Conservation (phyloP, 1,140 invertebrate genomes). For the Drosophila miranda region DNA sequence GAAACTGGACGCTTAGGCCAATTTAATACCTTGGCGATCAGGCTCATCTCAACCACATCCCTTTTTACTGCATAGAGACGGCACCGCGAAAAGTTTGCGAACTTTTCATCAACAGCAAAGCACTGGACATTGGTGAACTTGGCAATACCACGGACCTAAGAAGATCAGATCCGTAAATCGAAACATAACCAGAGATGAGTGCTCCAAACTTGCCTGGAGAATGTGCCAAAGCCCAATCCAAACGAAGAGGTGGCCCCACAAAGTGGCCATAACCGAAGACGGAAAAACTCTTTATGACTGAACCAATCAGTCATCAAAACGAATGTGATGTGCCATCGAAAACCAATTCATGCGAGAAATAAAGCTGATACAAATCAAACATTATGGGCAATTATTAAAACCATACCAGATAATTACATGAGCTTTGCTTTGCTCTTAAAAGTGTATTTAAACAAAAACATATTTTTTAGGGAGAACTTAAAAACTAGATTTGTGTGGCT, state of each 20-base stretch:
- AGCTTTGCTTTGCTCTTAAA: conserved; percentile 14
- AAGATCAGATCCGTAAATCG: background rate
- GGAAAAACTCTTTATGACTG: conserved; percentile 22
- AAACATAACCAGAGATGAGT: background rate
- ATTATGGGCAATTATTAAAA: conserved; percentile 37
- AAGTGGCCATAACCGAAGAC: conserved; percentile 27
- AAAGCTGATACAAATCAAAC: conserved; percentile 22
- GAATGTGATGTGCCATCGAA: conserved; percentile 5
- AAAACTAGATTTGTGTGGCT: conserved; percentile 28
- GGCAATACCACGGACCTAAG: conserved; percentile 48
- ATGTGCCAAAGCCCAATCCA: conserved; percentile 35
- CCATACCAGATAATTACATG: conserved; percentile 10
- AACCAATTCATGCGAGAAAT: conserved; percentile 17
- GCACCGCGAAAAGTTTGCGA: conserved; percentile 47
- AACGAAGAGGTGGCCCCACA: conserved; percentile 15
- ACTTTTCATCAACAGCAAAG: conserved; percentile 42
- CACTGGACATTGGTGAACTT: conserved; percentile 73
- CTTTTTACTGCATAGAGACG: conserved; percentile 68
- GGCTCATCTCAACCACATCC: conserved; percentile 64
- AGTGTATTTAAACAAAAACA: conserved; percentile 36
- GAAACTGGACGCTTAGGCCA: conserved; percentile 44
- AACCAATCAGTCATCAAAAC: background rate
- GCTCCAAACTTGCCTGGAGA: conserved; percentile 47
- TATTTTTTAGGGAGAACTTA: conserved; percentile 40
- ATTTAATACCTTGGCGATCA: conserved; percentile 35